Base-by-base conservation (phyloP, 2,888 invertebrate species). In the Caenorhabditis uteleia region DNA sequence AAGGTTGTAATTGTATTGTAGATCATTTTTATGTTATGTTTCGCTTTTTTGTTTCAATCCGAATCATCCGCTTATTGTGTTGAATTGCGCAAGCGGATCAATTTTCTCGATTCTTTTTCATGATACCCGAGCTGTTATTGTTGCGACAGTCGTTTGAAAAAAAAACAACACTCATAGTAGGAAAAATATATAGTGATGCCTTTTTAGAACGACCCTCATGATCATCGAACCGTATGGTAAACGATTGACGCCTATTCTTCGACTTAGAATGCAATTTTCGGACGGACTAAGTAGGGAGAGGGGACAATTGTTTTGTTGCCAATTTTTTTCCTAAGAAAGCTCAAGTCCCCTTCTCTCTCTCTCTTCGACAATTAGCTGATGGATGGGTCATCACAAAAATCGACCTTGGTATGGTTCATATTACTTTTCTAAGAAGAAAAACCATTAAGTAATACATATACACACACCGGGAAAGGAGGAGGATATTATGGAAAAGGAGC, bases 401-500 rank as follows among this genome's bases (percentile, higher is more conserved):
- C 44, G 60, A 49, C 60, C 60, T 60, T 60, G 60, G 53, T 27
- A n/a, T n/a, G 48, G 60, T 60, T 49, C 60, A 60, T 49, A 48
- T 39, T n/a, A 14, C n/a, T n/a, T n/a, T n/a, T n/a, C n/a, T n/a
- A 40, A 14, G 40, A 45, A 51, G 54, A 54, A 49, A 51, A 62
- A 62, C 62, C 62, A 62, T 62, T 62, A 62, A 62, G 62, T 62
- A 62, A 62, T 62, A 62, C 49, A 60, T 62, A 62, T 56, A 56
- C 47, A 51, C 50, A n/a, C n/a, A n/a, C n/a, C n/a, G n/a, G n/a
- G n/a, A n/a, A n/a, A n/a, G n/a, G n/a, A n/a, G n/a, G n/a, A n/a
- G n/a, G n/a, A n/a, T n/a, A n/a, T n/a, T n/a, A n/a, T n/a, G n/a
- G n/a, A n/a, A n/a, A n/a, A n/a, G n/a, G n/a, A n/a, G n/a, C n/a